Base-by-base conservation (phyloP, 2,888 invertebrate genomes). In the Xylota sylvarum region DNA sequence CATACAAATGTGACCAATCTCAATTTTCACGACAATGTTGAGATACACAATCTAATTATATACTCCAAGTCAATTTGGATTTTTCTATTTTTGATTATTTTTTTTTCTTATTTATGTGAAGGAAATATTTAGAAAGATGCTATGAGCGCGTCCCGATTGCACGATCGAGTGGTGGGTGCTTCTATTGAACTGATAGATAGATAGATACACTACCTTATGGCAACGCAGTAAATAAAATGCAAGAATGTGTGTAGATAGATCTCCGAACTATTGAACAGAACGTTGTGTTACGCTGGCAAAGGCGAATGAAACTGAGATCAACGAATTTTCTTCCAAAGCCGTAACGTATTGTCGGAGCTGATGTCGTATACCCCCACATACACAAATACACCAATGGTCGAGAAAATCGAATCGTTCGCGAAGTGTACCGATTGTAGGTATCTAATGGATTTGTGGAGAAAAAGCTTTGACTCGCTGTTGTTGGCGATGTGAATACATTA, bases 241-340 rank as follows among this genome's bases (percentile, higher is more conserved):
- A 72, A 73, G 30, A 55, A 62, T 56, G 60, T 65, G 30, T 56
- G 30, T 62, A 62, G 30, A 76, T 62, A 62, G 52, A 77, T 72
- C 72, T 73, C 35, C 67, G 32, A 56, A 65, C 35, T 30, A 19
- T 7, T 30, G 9, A 7, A 46, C n/a, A 37, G n/a, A 60, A 81
- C 86, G 85, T 65, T 72, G 86, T 72, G 56, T 23, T 62, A 48
- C 77, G 62, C 40, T 69, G 52, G 86, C 40, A 56, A 43, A 62
- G 32, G 50, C 81, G 76, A 86, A 72, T 70, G 77, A 86, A 77
- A 86, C 76, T 86, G 85, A 86, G 81, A 86, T 86, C 86, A 62
- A 86, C 77, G 56, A 86, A 82, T 86, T 77, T 62, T 30, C 27
- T 77, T 81, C 70, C 77, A 72, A 69, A 81, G 62, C 14, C 72